Evolutionary conservation across 2,888 invertebrate genomes (phyloP).

Genomic region (Platycheirus albimanus): DNA sequence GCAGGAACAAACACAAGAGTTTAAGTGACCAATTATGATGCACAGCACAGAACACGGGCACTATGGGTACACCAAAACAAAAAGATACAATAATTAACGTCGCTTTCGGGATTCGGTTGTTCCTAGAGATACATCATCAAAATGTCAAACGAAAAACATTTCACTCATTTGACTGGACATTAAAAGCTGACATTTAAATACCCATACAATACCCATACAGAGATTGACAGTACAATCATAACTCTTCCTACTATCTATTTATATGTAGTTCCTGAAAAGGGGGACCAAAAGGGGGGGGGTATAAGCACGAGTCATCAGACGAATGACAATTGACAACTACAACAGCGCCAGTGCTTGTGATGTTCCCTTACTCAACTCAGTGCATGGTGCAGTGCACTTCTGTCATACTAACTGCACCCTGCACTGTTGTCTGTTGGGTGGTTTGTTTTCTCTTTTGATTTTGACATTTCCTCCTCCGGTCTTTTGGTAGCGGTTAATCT

Average conservation of each 20-base stretch:
- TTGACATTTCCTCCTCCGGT: conserved; percentile 28
- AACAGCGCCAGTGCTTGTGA: neutral
- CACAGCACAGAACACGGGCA: conserved; percentile 14
- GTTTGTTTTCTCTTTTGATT: conserved; percentile 10
- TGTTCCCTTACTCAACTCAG: neutral
- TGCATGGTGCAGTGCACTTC: conserved; percentile 5
- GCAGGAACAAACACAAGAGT: neutral
- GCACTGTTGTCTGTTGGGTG: conserved; percentile 3
- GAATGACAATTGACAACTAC: conserved; percentile 51
- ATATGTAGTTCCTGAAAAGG: neutral
- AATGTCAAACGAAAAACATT: conserved; percentile 61
- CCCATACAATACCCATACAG: conserved; percentile 34
- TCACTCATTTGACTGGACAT: conserved; percentile 53
- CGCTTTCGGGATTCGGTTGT: conserved; percentile 15
- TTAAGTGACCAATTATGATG: conserved; percentile 63
- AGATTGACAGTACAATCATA: conserved; percentile 38
- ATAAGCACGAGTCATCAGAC: conserved; percentile 33
- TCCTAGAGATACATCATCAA: conserved; percentile 49
- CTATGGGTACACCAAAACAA: conserved; percentile 4
- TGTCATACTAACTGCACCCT: conserved; percentile 5
- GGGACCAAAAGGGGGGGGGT: conserved; percentile 2
- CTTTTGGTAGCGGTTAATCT: conserved; percentile 13
- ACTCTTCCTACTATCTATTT: conserved; percentile 10
- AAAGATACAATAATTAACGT: conserved; percentile 42
- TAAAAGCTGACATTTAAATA: conserved; percentile 52